These are phyloP conservation scores for Sarcophaga rosellei DNA, from an alignment of 2,888 invertebrate species.

Conservation along the genomic window DNA sequence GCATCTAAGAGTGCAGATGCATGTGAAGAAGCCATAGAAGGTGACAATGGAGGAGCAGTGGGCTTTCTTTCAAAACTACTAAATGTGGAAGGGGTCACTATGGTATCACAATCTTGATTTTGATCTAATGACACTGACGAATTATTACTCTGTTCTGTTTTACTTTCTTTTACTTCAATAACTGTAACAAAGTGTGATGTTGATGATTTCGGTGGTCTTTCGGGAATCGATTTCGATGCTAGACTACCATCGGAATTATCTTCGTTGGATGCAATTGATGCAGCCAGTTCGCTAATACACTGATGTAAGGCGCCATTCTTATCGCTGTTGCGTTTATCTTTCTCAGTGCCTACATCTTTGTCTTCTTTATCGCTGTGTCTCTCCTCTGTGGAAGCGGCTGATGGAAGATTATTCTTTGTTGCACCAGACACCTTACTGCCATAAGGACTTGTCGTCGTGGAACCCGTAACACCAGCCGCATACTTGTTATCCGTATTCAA, in stretches of 20 bases:
- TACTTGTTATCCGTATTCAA: slow-evolving; percentile 78
- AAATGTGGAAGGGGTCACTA: slow-evolving; percentile 74
- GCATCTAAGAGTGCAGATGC: slow-evolving; percentile 81
- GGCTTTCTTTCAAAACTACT: slow-evolving; percentile 77
- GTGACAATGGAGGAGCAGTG: slow-evolving; percentile 79
- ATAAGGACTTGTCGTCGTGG: slow-evolving; percentile 59
- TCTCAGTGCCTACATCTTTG: slow-evolving; percentile 79
- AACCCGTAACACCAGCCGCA: slow-evolving; percentile 60
- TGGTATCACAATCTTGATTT: slow-evolving; percentile 52
- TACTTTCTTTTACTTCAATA: slow-evolving; percentile 92
- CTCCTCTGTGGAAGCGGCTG: slow-evolving; percentile 68
- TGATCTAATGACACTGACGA: slow-evolving; percentile 69
- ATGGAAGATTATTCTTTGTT: slow-evolving; percentile 68
- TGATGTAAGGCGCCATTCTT: slow-evolving; percentile 82
- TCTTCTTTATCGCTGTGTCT: slow-evolving; percentile 77
- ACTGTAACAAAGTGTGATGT: slow-evolving; percentile 90
- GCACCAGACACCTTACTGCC: slow-evolving; percentile 66
- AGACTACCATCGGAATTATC: slow-evolving; percentile 64
- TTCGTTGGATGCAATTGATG: slow-evolving; percentile 78
- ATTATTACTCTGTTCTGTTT: slow-evolving; percentile 69
- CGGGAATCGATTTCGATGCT: slow-evolving; percentile 41
- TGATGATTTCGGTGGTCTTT: slow-evolving; percentile 52
- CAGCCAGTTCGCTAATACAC: slow-evolving; percentile 88
- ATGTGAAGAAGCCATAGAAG: slow-evolving; percentile 81
- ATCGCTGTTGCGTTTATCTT: slow-evolving; percentile 76